Evolutionary conservation across 37 sponge, comb jelly and placozoan genomes (phyloP), one percentile per base, ranked within the genome.

Genomic region (Petrosia ficiformis): DNA sequence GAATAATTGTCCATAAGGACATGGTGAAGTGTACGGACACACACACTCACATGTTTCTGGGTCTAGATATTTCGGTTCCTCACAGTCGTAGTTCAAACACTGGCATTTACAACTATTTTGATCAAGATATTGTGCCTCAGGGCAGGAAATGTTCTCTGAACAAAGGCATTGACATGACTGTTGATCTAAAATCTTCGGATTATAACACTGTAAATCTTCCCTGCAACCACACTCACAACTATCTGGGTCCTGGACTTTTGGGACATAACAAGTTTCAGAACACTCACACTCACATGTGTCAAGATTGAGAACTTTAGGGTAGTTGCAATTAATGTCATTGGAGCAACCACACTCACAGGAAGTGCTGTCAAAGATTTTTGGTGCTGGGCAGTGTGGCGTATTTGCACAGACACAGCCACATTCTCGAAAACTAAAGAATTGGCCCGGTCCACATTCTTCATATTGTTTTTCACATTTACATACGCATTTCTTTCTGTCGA

Each of bases 161-260:
- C 54, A 48, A 14, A 8, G 14, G 14, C 54, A 48, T 57, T 75
- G 29, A 39, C 83, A 82, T 4, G 44, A 68, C n/a, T 82, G 21
- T 4, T 68, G 2, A 35, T 82, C 56, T 32, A 73, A 14, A 48
- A 14, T 48, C 14, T 48, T 48, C 8, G 8, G 14, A 19, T 8
- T 8, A 19, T 8, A 14, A 48, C 33, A 29, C n/a, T 64, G 42
- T 29, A 4, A 11, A 4, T 8, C 29, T n/a, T 68, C 8, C 8
- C 39, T 37, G 28, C 78, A 84, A 6, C 26, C 43, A 57, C 85
- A 84, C 41, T 39, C 25, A 39, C 85, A 84, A 16, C 67, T 73
- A 4, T 22, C 32, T 33, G 43, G 33, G 33, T 73, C 30, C 29
- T 34, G n/a, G 4, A 59, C 39, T 25, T 70, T 31, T 10, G 26